These are phyloP conservation scores for Ptychadena robeensis DNA, from an alignment of 2,797 vertebrate genomes.

Conservation along the genomic window DNA sequence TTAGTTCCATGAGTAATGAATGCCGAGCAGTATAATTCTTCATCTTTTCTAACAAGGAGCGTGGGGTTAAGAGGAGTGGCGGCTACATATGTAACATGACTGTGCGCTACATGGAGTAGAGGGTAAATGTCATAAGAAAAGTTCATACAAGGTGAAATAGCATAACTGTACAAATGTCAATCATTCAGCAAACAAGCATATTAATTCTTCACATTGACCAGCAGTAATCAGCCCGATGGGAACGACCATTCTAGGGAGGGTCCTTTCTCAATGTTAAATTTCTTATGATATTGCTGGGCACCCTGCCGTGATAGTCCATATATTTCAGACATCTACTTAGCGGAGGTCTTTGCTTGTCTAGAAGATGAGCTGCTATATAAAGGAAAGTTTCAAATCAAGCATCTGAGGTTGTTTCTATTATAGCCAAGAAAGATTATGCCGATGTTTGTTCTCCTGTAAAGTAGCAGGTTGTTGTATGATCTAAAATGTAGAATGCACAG, in stretches of 20 bases:
- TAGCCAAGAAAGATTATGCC: not conserved
- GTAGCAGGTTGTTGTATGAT: not conserved
- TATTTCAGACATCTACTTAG: not conserved
- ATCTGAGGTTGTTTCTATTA: not conserved
- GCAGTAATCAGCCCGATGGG: slow-evolving; percentile 21
- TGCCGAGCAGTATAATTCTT: slow-evolving; percentile 68
- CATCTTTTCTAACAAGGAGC: slow-evolving; percentile 67
- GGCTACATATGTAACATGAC: slow-evolving; percentile 49
- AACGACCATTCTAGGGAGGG: slow-evolving; percentile 37
- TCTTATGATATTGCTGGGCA: slow-evolving; percentile 39
- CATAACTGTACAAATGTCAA: slow-evolving; percentile 57
- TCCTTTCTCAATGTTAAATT: slow-evolving; percentile 20
- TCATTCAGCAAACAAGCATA: slow-evolving; percentile 54
- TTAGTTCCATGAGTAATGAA: slow-evolving; percentile 70
- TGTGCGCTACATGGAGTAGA: slow-evolving; percentile 34
- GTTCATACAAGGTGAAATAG: slow-evolving; percentile 59
- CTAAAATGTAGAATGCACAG: not conserved
- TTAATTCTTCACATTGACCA: slow-evolving; percentile 47
- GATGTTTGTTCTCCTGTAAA: not conserved
- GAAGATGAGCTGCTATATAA: slow-evolving; percentile 4
- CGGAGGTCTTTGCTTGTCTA: slow-evolving; percentile 14
- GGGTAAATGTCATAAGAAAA: slow-evolving; percentile 56
- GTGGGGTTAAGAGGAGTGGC: slow-evolving; percentile 62
- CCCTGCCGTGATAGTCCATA: slow-evolving; percentile 19
- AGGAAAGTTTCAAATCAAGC: not conserved